phyloP scores from a whole-genome alignment of 1,140 invertebrate genomes.

The Cotesia vestalis region DNA sequence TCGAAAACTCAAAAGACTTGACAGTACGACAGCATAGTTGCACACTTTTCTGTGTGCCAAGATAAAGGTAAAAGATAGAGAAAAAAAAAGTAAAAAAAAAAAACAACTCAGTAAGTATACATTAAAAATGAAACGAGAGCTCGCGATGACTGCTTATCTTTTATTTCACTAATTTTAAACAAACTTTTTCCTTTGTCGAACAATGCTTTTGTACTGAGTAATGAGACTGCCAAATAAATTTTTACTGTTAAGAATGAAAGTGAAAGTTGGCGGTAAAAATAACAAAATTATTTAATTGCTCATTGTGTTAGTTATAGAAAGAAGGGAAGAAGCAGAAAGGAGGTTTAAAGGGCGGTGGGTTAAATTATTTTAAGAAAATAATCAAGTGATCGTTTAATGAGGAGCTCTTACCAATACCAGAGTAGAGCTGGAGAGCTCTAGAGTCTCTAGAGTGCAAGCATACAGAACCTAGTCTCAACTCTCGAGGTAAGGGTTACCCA shows the following conservation, averaged over 20 bases:
- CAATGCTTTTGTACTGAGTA: no score
- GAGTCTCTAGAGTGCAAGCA: constrained; percentile 50
- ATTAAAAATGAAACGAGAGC: no score
- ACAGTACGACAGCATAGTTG: constrained; percentile 10
- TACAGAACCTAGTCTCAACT: constrained; percentile 46
- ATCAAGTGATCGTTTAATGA: constrained; percentile 61
- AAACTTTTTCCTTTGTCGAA: no score
- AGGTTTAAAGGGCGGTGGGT: constrained; percentile 28
- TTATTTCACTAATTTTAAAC: no score
- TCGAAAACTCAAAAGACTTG: constrained; percentile 25
- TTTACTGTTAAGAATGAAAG: no score
- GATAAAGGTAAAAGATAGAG: neutral
- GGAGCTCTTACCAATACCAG: constrained; percentile 50
- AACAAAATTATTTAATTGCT: no score
- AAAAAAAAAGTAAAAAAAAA: no score
- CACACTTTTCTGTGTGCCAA: constrained; percentile 13
- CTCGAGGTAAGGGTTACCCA: constrained; percentile 55
- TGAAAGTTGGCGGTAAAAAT: no score
- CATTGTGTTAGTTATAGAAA: neutral
- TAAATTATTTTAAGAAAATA: constrained; percentile 55
- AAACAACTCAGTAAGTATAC: no score
- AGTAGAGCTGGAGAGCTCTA: constrained; percentile 51
- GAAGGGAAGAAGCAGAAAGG: neutral
- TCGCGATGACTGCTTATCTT: no score
- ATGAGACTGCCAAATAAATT: no score